Percentiles rank a stretch among this genome's conserved stretches.
Evolutionary conservation across 2,113 vertebrate genomes (phyloP).

Genomic region (Etheostoma spectabile): DNA sequence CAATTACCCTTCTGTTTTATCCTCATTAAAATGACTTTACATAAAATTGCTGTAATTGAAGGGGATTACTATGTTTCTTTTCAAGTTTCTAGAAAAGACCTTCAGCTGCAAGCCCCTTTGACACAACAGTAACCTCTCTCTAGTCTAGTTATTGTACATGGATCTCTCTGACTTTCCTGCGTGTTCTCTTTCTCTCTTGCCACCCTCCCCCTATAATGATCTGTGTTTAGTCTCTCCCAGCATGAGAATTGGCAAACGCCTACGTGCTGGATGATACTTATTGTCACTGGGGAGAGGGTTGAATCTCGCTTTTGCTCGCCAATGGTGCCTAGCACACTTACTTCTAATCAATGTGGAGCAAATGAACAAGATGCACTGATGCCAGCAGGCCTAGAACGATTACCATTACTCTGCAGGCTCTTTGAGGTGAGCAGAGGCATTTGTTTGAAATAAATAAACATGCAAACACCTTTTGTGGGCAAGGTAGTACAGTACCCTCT

Average conservation of each 20-base stretch:
- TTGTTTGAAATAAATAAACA: conserved; percentile 67
- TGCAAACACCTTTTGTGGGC: conserved; percentile 43
- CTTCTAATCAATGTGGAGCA: conserved; percentile 77
- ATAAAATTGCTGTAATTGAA: conserved; percentile 15
- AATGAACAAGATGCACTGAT: conserved; percentile 76
- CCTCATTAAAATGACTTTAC: not conserved
- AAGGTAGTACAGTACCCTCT: not conserved
- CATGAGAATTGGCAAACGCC: conserved; percentile 69
- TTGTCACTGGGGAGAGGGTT: conserved; percentile 74
- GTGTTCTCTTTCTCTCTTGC: conserved; percentile 37
- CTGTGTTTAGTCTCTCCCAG: conserved; percentile 77
- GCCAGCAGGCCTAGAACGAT: conserved; percentile 74
- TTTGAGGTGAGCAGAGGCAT: conserved; percentile 63
- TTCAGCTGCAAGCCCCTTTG: conserved; percentile 21
- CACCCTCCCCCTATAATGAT: conserved; percentile 64
- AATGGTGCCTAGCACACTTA: conserved; percentile 76
- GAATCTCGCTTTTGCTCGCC: conserved; percentile 77
- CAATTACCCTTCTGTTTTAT: conserved; percentile 2
- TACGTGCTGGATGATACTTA: conserved; percentile 72
- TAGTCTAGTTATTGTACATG: conserved; percentile 55
- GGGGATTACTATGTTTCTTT: conserved; percentile 23
- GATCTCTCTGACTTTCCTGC: conserved; percentile 48
- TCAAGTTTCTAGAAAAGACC: conserved; percentile 6
- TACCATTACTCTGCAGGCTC: conserved; percentile 73
- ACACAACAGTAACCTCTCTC: conserved; percentile 29